phyloP scores from a whole-genome alignment of 1,140 invertebrate genomes.

The Aphidius gifuensis region DNA sequence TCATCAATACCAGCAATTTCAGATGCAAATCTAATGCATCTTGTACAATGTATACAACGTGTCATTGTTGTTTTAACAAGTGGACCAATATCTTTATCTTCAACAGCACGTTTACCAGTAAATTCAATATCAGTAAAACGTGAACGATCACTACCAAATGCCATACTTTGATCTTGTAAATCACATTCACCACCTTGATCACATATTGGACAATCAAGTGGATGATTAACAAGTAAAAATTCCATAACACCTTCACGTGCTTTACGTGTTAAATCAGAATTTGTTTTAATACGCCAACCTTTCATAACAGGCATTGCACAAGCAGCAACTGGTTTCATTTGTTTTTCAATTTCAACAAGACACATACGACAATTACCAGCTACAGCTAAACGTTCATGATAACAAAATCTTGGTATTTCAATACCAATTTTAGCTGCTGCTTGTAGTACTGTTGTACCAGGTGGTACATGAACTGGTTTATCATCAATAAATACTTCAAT shows the following conservation, averaged over 20 bases:
- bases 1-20: conserved; percentile 98
- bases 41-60: conserved; percentile 97
- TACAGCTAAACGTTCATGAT: conserved; percentile 96
- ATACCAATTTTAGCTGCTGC: conserved; percentile 94
- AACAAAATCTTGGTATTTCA: conserved; percentile 98
- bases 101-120: conserved; percentile 95
- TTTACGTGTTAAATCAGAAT: conserved; percentile 91
- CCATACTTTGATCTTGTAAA: conserved; percentile 97
- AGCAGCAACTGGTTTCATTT: conserved; percentile 93
- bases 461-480: conserved; percentile 88
- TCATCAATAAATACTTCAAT: conserved; percentile 98
- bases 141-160: conserved; percentile 95
- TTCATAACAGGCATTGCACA: conserved; percentile 99
- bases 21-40: conserved; percentile 94
- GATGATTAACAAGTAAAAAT: conserved; percentile 97
- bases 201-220: conserved; percentile 98
- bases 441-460: conserved; percentile 97
- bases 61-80: conserved; percentile 99
- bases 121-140: conserved; percentile 92
- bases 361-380: conserved; percentile 99
- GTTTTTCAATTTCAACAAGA: conserved; percentile 98
- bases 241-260: conserved; percentile 99
- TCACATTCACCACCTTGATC: conserved; percentile 99
- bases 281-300: conserved; percentile 95
- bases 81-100: conserved; percentile 98